Percentiles rank a stretch among this genome's conserved stretches.
Evolutionary conservation across 2,888 invertebrate genomes (phyloP).

Genomic region (Scrobipalpa costella): DNA sequence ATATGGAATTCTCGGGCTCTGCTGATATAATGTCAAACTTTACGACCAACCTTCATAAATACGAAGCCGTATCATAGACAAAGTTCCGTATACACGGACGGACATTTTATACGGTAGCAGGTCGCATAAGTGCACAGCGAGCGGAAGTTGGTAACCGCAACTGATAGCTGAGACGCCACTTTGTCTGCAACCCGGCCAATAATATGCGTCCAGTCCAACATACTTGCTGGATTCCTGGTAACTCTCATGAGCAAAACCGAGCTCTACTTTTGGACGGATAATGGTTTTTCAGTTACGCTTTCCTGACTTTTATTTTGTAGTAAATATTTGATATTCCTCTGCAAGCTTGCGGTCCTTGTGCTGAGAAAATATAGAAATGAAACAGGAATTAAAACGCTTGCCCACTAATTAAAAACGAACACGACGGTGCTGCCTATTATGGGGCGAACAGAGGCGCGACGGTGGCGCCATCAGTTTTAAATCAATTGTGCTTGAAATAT

Average conservation of each 20-base stretch:
- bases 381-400: constrained; percentile 34
- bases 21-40: no score
- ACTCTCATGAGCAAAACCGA: constrained; percentile 9
- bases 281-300: background rate
- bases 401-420: constrained; percentile 53
- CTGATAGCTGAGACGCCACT: constrained; percentile 39
- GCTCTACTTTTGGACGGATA: background rate
- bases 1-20: background rate
- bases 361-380: background rate
- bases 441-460: no score
- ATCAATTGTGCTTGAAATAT: no score
- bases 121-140: constrained; percentile 40
- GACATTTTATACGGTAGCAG: constrained; percentile 23
- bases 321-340: background rate
- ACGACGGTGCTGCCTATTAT: constrained; percentile 42
- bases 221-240: constrained; percentile 19
- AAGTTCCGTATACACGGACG: constrained; percentile 15
- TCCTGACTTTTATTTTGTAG: background rate
- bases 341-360: background rate
- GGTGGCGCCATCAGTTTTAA: no score
- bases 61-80: constrained; percentile 3
- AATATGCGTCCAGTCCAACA: constrained; percentile 24
- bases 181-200: constrained; percentile 37
- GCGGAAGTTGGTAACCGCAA: constrained; percentile 43
- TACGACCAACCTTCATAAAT: background rate